These are phyloP conservation scores for Sciurus carolinensis DNA, from an alignment of 2,797 vertebrate species.

Conservation along the genomic window DNA sequence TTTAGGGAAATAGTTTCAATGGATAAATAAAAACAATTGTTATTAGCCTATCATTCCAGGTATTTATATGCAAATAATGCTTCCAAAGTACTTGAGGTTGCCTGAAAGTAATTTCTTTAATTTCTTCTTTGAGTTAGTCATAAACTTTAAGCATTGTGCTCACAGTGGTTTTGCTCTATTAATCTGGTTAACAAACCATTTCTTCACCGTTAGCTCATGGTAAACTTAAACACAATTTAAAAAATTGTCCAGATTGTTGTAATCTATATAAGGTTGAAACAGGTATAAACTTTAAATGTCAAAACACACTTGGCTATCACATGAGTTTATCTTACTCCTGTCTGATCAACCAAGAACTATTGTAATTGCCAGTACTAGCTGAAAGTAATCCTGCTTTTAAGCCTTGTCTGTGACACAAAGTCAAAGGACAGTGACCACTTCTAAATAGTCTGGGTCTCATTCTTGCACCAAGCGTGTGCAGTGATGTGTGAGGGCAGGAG, in stretches of 20 bases:
- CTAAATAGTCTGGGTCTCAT: neutral
- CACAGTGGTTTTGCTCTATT: conserved; percentile 69
- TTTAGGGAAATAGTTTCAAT: conserved; percentile 56
- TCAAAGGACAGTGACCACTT: neutral
- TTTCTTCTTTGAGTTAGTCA: conserved; percentile 69
- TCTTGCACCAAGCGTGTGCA: neutral
- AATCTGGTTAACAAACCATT: conserved; percentile 74
- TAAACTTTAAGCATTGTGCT: conserved; percentile 65
- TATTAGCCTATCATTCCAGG: conserved; percentile 66
- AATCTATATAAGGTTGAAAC: neutral
- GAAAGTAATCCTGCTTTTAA: neutral
- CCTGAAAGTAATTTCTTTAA: conserved; percentile 72
- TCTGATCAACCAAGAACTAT: neutral
- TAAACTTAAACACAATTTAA: conserved; percentile 65
- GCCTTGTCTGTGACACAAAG: neutral
- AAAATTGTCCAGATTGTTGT: conserved; percentile 31
- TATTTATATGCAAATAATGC: conserved; percentile 75
- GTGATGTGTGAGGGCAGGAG: neutral
- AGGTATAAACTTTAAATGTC: conserved; percentile 42
- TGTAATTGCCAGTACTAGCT: neutral
- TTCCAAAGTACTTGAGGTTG: conserved; percentile 47
- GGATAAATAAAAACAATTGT: conserved; percentile 75
- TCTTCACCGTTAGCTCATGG: conserved; percentile 68
- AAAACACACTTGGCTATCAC: conserved; percentile 31
- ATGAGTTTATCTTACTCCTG: neutral